Evolutionary conservation across 35 echinoderm and acorn worm species (phyloP), one percentile per base, ranked within the genome.

Genomic region (Chiridota heheva): DNA sequence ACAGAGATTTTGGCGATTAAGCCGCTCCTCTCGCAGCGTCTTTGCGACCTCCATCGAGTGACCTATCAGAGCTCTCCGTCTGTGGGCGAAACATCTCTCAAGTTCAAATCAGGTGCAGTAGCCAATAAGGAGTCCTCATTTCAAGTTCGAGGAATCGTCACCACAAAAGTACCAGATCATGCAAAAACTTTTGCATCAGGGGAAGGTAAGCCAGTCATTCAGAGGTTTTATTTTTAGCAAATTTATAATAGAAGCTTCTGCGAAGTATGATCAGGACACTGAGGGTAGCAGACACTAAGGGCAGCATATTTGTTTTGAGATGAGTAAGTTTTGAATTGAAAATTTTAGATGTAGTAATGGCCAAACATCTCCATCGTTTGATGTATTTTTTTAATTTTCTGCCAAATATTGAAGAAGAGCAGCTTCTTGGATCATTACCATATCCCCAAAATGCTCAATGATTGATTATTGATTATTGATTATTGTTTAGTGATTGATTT

Each of bases 1-100:
- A 72, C 76, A 6, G 94, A 97, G 70, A 42, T 97, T 16, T 44
- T 97, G 28, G 83, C 94, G 27, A 42, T 97, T 16, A 97, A 91
- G 48, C 84, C 88, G 57, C 38, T 81, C 15, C 75, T 97, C 7
- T 66, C 81, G 28, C 77, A 73, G n/a, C 56, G 94, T 34, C 73
- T 97, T 6, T 78, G 79, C 18, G 65, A 88, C 36, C 47, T 97
- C 37, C 91, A 78, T 28, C 40, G 80, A 58, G 37, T 91, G 16
- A 70, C 90, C 4, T 87, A 91, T 44, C 78, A 88, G 59, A 82
- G 89, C 63, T 62, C 84, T 4, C 94, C 94, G 15, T 51, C 43
- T 17, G 67, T 65, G 48, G 72, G 61, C 3, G 71, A 97, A 39
- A 41, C 84, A 15, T 77, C 72, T 22, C 42, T 97, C 0, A 69